Conservation (phyloP, 1,140 invertebrate species). For the Anastatus disparis region DNA sequence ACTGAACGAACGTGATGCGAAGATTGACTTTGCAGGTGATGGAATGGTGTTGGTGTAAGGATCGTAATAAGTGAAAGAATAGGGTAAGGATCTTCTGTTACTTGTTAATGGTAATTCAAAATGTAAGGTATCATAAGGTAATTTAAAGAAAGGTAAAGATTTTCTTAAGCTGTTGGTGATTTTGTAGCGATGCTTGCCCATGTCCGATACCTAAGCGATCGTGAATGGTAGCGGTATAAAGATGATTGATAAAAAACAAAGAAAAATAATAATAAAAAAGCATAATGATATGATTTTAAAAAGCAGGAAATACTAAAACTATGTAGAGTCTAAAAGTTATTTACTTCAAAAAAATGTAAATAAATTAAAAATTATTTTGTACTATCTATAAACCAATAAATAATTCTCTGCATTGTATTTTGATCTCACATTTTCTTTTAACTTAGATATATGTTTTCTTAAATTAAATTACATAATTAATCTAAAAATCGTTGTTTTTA, state of each 20-base stretch:
- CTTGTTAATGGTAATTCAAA: conserved; percentile 36
- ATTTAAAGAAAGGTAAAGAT: conserved; percentile 44
- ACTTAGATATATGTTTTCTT: no score
- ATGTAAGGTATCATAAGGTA: conserved; percentile 35
- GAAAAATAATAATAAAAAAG: no score
- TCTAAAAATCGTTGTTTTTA: no score
- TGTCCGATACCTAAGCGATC: conserved; percentile 39
- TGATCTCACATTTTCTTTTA: no score
- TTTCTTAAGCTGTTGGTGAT: conserved; percentile 48
- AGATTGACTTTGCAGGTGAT: conserved; percentile 21
- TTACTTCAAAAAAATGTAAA: no score
- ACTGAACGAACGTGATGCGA: conserved; percentile 2
- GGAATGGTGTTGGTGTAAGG: conserved; percentile 49
- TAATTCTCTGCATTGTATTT: no score
- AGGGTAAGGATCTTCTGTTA: conserved; percentile 35
- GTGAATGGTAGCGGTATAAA: conserved; percentile 7
- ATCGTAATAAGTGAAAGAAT: conserved; percentile 52
- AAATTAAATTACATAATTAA: no score
- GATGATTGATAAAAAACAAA: conserved; percentile 16
- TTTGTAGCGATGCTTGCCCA: conserved; percentile 50
- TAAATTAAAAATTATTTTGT: no score
- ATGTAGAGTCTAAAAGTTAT: no score
- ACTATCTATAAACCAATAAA: no score
- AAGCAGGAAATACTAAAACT: no score
- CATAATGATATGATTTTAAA: no score